Evolutionary conservation across 2,797 vertebrate species (phyloP).

Genomic region (Lemur catta): DNA sequence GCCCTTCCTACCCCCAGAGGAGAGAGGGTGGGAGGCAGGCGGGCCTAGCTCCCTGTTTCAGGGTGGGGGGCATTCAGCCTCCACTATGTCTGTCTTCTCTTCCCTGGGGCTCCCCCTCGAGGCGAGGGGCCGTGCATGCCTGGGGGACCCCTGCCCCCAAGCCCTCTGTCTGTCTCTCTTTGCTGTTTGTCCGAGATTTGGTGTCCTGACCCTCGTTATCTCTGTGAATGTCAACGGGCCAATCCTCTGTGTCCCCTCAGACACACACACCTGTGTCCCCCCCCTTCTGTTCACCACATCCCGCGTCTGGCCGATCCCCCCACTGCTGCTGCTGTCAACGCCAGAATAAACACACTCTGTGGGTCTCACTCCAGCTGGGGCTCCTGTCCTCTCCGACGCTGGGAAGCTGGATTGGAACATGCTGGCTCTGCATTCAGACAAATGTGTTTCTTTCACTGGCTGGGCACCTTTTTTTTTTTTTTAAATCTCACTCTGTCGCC

Average conservation of each 20-base stretch:
- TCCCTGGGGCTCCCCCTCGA: slow-evolving; percentile 48
- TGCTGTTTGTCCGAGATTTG: slow-evolving; percentile 52
- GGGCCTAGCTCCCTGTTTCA: slow-evolving; percentile 52
- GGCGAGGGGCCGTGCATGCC: slow-evolving; percentile 73
- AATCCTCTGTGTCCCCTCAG: not conserved
- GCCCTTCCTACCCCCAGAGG: not conserved
- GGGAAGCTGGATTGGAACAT: not conserved
- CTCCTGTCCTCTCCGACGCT: slow-evolving; percentile 24
- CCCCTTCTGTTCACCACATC: not conserved
- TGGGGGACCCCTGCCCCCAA: slow-evolving; percentile 43
- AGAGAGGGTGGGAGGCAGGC: not conserved
- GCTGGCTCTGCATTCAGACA: not conserved
- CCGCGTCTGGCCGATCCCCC: slow-evolving; percentile 35
- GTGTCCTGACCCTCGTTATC: slow-evolving; percentile 39
- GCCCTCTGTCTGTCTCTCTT: slow-evolving; percentile 30
- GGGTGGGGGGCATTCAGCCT: slow-evolving; percentile 43
- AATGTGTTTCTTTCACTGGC: not conserved
- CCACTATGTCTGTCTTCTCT: slow-evolving; percentile 67
- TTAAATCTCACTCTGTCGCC: not conserved
- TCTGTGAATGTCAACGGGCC: slow-evolving; percentile 14
- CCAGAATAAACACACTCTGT: slow-evolving; percentile 71
- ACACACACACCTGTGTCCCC: not conserved
- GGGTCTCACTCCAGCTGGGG: slow-evolving; percentile 35
- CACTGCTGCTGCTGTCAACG: slow-evolving; percentile 62
- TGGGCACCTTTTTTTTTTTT: not conserved